Base-by-base conservation (phyloP, 2,888 invertebrate species). In the Subacronicta megacephala region DNA sequence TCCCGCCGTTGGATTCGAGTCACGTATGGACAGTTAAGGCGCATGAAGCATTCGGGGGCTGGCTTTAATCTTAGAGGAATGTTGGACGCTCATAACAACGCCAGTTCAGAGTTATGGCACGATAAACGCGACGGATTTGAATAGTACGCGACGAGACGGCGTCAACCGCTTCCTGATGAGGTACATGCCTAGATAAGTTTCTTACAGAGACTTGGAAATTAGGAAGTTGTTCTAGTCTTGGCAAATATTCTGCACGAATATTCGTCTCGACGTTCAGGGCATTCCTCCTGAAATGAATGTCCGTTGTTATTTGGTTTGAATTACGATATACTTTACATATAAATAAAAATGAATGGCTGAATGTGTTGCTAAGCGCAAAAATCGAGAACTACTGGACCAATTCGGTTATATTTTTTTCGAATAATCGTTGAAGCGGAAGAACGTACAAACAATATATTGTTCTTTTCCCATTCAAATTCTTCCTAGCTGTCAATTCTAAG, bases 21-120 rank as follows among this genome's bases (percentile, higher is more conserved):
- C 90, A 91, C 90, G 91, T 89, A 79, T 82, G 67, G 67, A 78
- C 80, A 72, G 84, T 84, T 82, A 80, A 67, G 80, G 72, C 77
- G 71, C 78, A 72, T 77, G 78, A 71, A 75, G 75, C 71, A 57
- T 73, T 77, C 75, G 69, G 72, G 77, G 76, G 80, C 81, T 77
- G 72, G 77, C 81, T 92, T 91, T 92, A 92, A 93, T 92, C 86
- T 91, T 74, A 60, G 53, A 75, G 89, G 89, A 90, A 92, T 90
- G 90, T 81, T 70, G 83, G 85, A 85, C 82, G 84, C 77, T 83
- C 83, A 82, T 88, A 87, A 87, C 83, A 85, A 80, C 83, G 78
- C 79, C 80, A 77, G 81, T 82, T 80, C 84, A 85, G 85, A 90
- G 84, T 92, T 89, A 93, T 92, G 83, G 83, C 79, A 84, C 85